phyloP scores from a whole-genome alignment of 2,888 invertebrate genomes.

The Stenurella melanura region DNA sequence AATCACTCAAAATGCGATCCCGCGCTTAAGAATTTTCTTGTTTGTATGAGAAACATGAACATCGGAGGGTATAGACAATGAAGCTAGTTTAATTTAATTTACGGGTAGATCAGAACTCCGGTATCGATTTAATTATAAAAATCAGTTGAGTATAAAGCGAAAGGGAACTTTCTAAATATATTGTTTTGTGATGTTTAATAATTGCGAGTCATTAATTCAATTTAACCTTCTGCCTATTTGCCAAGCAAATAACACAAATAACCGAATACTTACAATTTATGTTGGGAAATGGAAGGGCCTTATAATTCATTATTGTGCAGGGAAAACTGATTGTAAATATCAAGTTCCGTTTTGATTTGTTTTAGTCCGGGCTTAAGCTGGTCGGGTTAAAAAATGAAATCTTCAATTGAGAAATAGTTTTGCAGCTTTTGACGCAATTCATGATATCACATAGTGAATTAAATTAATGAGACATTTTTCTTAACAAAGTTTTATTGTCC shows the following conservation, averaged over 20 bases:
- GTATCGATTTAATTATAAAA: conserved; percentile 19
- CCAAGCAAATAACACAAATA: background rate
- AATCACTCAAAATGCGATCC: background rate
- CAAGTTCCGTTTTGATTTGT: background rate
- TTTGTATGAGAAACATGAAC: conserved; percentile 1
- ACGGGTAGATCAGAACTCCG: conserved; percentile 11
- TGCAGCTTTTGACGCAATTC: no score
- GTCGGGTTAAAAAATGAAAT: no score
- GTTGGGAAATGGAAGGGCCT: background rate
- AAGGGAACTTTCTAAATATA: background rate
- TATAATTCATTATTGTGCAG: conserved; percentile 1
- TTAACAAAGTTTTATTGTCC: no score
- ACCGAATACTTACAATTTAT: background rate
- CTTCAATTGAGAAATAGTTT: no score
- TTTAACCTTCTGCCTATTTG: conserved; percentile 3
- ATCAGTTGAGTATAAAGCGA: conserved; percentile 17
- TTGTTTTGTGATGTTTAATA: conserved; percentile 16
- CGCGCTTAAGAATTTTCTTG: background rate
- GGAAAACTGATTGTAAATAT: background rate
- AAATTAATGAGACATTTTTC: no score
- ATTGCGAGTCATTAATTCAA: conserved; percentile 10
- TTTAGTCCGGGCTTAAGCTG: no score
- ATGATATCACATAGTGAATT: no score
- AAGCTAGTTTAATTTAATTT: conserved; percentile 20
- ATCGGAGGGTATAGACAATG: background rate